phyloP scores from a whole-genome alignment of 2,113 vertebrate species.

The Leucopsar rothschildi region DNA sequence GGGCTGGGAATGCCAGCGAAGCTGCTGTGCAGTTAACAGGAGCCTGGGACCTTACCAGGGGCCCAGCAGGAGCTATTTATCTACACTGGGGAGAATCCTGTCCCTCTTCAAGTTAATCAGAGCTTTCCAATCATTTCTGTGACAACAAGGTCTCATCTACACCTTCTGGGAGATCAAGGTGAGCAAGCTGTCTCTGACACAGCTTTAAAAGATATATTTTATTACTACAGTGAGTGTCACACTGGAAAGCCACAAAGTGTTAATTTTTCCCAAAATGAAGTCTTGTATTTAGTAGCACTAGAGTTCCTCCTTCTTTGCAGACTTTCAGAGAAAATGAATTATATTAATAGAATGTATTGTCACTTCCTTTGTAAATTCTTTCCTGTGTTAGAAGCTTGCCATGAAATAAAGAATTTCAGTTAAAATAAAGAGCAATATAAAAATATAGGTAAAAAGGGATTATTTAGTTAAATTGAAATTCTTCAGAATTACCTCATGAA shows the following conservation, averaged over 20 bases:
- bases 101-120: not conserved
- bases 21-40: not conserved
- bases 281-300: not conserved
- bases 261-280: not conserved
- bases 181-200: not conserved
- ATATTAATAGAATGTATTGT: not conserved
- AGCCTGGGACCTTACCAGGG: not conserved
- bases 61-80: not conserved
- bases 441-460: not conserved
- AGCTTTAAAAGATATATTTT: not conserved
- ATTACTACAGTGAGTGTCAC: not conserved
- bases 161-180: not conserved
- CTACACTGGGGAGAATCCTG: not conserved
- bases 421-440: not conserved
- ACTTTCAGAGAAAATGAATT: not conserved
- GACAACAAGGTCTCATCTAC: not conserved
- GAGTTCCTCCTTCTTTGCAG: not conserved
- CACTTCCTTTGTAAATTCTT: not conserved
- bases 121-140: not conserved
- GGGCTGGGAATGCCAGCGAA: not conserved
- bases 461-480: not conserved
- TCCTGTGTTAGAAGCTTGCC: not conserved
- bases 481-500: not conserved
- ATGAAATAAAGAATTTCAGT: not conserved
- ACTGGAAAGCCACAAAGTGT: not conserved